Base-by-base conservation (phyloP, 2,888 invertebrate species). In the Molanna angustata region DNA sequence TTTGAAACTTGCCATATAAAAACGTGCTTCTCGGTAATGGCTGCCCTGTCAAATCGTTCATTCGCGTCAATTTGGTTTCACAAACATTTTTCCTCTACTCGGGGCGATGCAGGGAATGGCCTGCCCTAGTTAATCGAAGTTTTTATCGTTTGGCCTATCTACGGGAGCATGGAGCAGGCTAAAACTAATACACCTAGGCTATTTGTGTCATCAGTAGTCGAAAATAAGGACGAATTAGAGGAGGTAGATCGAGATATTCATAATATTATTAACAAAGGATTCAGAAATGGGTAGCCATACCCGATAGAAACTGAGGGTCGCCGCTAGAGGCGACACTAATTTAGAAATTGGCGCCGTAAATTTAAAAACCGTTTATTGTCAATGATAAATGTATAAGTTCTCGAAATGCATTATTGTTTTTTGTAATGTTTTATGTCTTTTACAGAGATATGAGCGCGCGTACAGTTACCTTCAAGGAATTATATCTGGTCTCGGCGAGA, bases 381-480 rank as follows among this genome's bases (percentile, higher is more conserved):
- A 7, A 11, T 27, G 11, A 7, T 27, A 6, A 6, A 7, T 27
- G 6, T 11, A 7, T 27, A 11, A 6, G 7, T 27, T 27, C 11
- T 27, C 27, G 6, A 27, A 7, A 7, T 7, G 7, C 11, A 11
- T 7, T 7, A 27, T 27, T 11, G 7, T 11, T 27, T 27, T 27
- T 7, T 27, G 6, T 27, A 27, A 27, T 27, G 27, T 27, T 27
- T 11, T 21, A 31, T 57, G 68, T 66, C 64, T 60, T 65, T 80
- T 80, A 67, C 83, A 96, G 95, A 91, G 91, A 80, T 88, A 91
- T 67, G 94, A 95, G 70, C 84, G 90, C 67, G 89, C 90, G 65
- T 90, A 87, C 72, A 79, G 78, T 64, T 83, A 82, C 66, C 80
- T 94, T 60, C 88, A 88, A 71, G 83, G 82, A 63, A 77, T 93